These are phyloP conservation scores for Apodemus speciosus DNA, from an alignment of 2,113 vertebrate species.

Conservation along the genomic window DNA sequence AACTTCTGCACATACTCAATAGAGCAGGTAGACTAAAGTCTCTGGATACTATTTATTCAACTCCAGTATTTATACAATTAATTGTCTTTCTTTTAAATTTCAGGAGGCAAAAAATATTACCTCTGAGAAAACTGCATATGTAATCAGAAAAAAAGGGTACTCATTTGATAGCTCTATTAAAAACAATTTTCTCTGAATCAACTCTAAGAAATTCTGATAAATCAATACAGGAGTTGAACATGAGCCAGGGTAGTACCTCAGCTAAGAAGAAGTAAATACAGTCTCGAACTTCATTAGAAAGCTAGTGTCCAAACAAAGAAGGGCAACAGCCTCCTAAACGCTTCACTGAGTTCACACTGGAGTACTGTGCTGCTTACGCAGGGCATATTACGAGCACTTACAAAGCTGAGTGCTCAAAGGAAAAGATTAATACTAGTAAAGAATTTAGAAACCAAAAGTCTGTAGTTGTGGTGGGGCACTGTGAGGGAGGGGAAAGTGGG, in stretches of 20 bases:
- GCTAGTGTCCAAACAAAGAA: constrained; percentile 55
- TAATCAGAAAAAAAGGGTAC: constrained; percentile 60
- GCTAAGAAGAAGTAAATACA: constrained; percentile 67
- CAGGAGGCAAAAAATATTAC: constrained; percentile 63
- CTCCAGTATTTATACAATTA: constrained; percentile 44
- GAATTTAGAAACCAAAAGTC: constrained; percentile 34
- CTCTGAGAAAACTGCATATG: constrained; percentile 66
- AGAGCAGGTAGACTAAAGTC: neutral
- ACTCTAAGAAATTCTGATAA: constrained; percentile 76
- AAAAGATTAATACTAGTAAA: constrained; percentile 7
- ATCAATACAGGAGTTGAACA: constrained; percentile 67
- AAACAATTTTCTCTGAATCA: constrained; percentile 66
- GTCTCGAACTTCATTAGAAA: constrained; percentile 60
- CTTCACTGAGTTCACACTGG: constrained; percentile 38
- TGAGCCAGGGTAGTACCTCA: constrained; percentile 69
- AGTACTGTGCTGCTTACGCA: constrained; percentile 16
- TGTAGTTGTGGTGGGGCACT: neutral
- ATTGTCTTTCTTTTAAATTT: constrained; percentile 63
- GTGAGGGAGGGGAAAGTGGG: too few relatives aligned
- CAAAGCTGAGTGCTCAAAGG: neutral
- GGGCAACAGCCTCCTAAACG: neutral
- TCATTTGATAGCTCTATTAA: constrained; percentile 66
- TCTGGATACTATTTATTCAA: constrained; percentile 47
- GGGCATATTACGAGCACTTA: constrained; percentile 52
- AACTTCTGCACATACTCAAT: constrained; percentile 14